Evolutionary conservation across 2,797 vertebrate species (phyloP).

Genomic region (Clarias platycephalus): DNA sequence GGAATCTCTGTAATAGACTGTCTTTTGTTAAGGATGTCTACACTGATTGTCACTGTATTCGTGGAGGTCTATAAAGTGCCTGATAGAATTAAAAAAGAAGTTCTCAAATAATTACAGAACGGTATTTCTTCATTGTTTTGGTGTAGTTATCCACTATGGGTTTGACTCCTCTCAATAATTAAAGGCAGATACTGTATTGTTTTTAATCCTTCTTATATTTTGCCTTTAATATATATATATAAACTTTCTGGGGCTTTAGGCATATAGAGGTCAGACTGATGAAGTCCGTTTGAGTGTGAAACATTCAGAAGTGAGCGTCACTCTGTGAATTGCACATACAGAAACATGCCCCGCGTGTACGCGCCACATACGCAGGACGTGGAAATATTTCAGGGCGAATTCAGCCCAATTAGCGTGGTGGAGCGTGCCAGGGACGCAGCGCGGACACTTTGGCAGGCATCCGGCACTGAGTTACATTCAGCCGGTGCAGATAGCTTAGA

Average conservation of each 20-base stretch:
- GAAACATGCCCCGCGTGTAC: constrained; percentile 1
- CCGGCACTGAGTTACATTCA: constrained; percentile 52
- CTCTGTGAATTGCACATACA: constrained; percentile 30
- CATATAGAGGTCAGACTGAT: constrained; percentile 17
- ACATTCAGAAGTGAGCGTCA: constrained; percentile 17
- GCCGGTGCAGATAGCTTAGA: constrained; percentile 46
- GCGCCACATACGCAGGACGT: constrained; percentile 12
- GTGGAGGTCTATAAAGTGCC: constrained; percentile 50
- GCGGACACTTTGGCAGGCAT: constrained; percentile 29
- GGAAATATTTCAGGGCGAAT: constrained; percentile 26
- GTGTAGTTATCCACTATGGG: not conserved
- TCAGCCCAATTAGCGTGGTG: constrained; percentile 8
- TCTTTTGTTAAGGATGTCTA: constrained; percentile 12
- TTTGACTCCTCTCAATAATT: not conserved
- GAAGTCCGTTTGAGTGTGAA: not conserved
- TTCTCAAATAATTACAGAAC: not conserved
- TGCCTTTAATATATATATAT: not conserved
- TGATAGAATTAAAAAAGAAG: not conserved
- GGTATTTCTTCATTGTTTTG: not conserved
- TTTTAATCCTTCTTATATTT: not conserved
- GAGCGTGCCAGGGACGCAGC: not conserved
- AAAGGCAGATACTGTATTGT: not conserved
- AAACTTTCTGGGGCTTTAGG: not conserved
- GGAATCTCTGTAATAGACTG: not conserved
- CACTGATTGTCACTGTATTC: constrained; percentile 35